A percentile compares a stretch with the other conserved stretches of the same genome.
phyloP scores from a whole-genome alignment of 1,140 invertebrate species.

The Apis laboriosa region DNA sequence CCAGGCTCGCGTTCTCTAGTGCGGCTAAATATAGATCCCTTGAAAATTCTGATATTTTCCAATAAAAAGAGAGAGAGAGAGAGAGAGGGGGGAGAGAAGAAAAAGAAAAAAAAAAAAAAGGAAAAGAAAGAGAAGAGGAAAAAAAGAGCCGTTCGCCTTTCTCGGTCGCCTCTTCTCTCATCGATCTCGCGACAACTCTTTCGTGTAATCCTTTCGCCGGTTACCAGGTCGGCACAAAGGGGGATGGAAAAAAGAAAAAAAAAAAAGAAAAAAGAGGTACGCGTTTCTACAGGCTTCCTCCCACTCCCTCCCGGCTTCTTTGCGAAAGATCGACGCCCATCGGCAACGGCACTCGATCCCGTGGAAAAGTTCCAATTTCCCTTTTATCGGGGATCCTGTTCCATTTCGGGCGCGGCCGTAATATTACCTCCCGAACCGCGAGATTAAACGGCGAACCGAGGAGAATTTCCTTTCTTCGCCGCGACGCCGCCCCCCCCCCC shows the following conservation, averaged over 20 bases:
- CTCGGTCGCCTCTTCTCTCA: background rate
- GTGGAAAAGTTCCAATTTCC: conserved; percentile 43
- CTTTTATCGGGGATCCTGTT: conserved; percentile 50
- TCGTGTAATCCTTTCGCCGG: conserved; percentile 15
- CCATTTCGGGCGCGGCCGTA: conserved; percentile 27
- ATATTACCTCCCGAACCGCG: conserved; percentile 17
- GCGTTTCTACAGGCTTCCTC: conserved; percentile 15
- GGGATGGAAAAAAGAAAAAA: background rate
- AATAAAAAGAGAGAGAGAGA: background rate
- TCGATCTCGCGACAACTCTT: conserved; percentile 35
- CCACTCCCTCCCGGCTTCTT: background rate
- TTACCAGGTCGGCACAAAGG: conserved; percentile 3
- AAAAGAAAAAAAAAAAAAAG: no score
- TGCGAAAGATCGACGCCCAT: conserved; percentile 46
- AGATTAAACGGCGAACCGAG: conserved; percentile 51
- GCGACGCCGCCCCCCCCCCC: background rate
- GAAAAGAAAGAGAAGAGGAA: no score
- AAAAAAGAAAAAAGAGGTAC: background rate
- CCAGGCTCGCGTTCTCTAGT: background rate
- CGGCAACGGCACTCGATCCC: background rate
- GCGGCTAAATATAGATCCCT: background rate
- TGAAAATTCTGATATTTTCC: conserved; percentile 7
- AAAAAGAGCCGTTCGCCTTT: background rate
- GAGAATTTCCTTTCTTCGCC: conserved; percentile 32
- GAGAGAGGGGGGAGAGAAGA: no score